These are phyloP conservation scores for Melieria omissa DNA, from an alignment of 2,888 invertebrate genomes.

Conservation along the genomic window DNA sequence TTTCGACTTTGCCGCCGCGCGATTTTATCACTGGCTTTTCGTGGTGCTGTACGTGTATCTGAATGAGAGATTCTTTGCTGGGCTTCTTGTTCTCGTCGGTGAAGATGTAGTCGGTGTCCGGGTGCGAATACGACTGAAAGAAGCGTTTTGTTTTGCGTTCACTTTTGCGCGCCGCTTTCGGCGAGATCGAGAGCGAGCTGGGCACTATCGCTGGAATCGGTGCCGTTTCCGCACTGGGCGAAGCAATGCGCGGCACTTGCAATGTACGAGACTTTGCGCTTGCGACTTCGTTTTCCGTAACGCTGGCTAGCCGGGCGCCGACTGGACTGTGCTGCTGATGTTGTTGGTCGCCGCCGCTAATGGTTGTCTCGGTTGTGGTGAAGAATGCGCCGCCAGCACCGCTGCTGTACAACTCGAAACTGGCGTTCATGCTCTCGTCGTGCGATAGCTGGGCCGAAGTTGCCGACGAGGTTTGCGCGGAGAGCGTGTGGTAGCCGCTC, in stretches of 20 bases:
- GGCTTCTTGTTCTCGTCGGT: conserved; percentile 60
- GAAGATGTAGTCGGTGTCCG: conserved; percentile 58
- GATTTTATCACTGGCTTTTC: conserved; percentile 48
- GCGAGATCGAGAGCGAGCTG: conserved; percentile 22
- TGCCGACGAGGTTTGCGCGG: conserved; percentile 46
- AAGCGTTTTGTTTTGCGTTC: conserved; percentile 49
- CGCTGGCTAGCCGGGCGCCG: conserved; percentile 26
- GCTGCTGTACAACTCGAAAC: conserved; percentile 40
- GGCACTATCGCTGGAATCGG: not conserved
- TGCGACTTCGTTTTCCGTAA: conserved; percentile 26
- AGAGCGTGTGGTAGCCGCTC: conserved; percentile 47
- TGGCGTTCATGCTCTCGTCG: conserved; percentile 47
- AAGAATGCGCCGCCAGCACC: conserved; percentile 15
- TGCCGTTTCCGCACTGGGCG: not conserved
- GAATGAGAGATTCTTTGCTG: conserved; percentile 42
- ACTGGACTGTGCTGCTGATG: conserved; percentile 31
- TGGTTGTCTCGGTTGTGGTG: conserved; percentile 21
- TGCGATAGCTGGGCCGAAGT: conserved; percentile 48
- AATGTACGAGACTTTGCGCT: not conserved
- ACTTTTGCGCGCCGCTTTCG: conserved; percentile 29
- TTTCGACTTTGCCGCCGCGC: conserved; percentile 52
- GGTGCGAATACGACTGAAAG: conserved; percentile 58
- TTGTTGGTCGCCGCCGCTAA: conserved; percentile 12
- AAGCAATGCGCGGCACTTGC: conserved; percentile 20
- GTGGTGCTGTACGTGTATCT: conserved; percentile 33